These are phyloP conservation scores for Laterallus jamaicensis DNA, from an alignment of 2,113 vertebrate genomes.

Conservation along the genomic window DNA sequence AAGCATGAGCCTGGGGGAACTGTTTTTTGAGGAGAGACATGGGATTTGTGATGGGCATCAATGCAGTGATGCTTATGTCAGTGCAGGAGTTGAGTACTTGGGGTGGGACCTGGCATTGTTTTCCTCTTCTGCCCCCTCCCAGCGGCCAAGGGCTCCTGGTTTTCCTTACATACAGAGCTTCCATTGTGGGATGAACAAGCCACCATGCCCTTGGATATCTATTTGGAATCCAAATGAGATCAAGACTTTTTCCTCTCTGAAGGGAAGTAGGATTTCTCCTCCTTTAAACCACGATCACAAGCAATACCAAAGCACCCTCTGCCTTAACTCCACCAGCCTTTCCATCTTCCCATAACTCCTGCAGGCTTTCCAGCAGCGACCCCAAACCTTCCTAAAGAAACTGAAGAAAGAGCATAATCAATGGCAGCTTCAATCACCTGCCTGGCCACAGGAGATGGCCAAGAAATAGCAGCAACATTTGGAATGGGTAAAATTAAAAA, in stretches of 20 bases:
- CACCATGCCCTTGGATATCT: neutral
- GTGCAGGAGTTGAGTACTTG: accelerated
- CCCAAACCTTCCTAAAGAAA: neutral
- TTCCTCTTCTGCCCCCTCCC: neutral
- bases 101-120: neutral
- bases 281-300: neutral
- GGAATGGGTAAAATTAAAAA: neutral
- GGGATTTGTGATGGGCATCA: neutral
- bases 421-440: neutral
- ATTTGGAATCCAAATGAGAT: neutral
- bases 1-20: neutral
- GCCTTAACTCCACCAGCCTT: neutral
- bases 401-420: neutral
- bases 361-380: neutral
- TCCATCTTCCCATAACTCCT: neutral
- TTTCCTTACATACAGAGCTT: neutral
- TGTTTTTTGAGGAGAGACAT: neutral
- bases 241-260: neutral
- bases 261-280: neutral
- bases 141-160: neutral
- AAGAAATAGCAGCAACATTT: neutral
- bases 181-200: neutral
- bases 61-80: neutral
- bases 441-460: neutral
- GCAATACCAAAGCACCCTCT: neutral